Conservation (phyloP, 2,888 invertebrate genomes). For the Spisula solida region DNA sequence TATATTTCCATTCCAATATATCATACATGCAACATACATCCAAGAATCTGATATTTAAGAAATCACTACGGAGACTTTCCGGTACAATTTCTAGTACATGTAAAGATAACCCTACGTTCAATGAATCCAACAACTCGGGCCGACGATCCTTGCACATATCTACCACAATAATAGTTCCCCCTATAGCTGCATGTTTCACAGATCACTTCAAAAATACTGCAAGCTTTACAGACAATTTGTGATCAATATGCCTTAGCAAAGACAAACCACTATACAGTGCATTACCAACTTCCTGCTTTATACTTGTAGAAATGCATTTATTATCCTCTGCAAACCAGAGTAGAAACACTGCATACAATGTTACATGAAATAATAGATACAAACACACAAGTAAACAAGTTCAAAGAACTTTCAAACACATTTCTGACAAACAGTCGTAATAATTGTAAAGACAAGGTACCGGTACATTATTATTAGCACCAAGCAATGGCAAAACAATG, state of each 20-base stretch:
- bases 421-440: too few species aligned
- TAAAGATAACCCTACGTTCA: neutral
- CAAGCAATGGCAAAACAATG: too few species aligned
- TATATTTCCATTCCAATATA: neutral
- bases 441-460: too few species aligned
- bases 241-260: constrained; percentile 20
- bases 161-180: too few species aligned
- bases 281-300: neutral
- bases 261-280: neutral
- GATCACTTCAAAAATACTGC: neutral
- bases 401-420: too few species aligned
- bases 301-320: neutral
- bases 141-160: neutral
- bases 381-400: too few species aligned
- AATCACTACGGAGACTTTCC: neutral
- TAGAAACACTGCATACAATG: too few species aligned
- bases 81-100: neutral
- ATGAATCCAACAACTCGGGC: neutral
- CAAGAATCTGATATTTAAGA: neutral
- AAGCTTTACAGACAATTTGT: neutral
- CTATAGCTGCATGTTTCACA: neutral
- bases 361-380: too few species aligned
- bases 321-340: too few species aligned
- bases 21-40: neutral
- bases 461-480: too few species aligned